Conservation (phyloP, 2,797 vertebrate genomes). For the Eulemur coronatus region DNA sequence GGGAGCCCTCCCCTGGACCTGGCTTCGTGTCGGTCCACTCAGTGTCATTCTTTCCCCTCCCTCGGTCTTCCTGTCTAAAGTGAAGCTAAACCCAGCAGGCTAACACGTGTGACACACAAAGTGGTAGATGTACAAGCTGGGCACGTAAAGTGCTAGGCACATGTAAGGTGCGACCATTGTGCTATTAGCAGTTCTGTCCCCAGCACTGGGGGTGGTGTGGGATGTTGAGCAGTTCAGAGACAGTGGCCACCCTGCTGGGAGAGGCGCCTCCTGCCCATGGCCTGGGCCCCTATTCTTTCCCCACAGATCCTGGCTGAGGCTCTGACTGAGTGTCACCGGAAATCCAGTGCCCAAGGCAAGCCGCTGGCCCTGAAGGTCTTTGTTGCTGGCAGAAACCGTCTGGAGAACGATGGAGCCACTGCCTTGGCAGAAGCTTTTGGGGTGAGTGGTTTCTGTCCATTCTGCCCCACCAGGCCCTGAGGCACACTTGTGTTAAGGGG, state of each 20-base stretch:
- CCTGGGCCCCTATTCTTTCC: background rate
- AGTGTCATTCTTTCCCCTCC: background rate
- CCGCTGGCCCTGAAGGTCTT: constrained; percentile 94
- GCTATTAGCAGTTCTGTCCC: background rate
- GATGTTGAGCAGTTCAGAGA: background rate
- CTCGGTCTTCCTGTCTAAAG: background rate
- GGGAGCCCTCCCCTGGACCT: background rate
- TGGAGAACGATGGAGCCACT: constrained; percentile 97
- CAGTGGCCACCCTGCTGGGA: background rate
- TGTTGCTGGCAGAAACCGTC: constrained; percentile 95
- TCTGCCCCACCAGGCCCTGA: background rate
- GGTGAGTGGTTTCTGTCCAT: constrained; percentile 83
- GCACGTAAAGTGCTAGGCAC: background rate
- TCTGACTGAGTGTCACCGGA: constrained; percentile 91
- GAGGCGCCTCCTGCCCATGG: background rate
- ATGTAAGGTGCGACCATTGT: rapidly evolving
- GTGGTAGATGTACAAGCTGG: background rate
- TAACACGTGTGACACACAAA: background rate
- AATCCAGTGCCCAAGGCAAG: constrained; percentile 87
- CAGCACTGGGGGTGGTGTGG: rapidly evolving
- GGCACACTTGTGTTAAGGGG: rapidly evolving
- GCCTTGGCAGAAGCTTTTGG: constrained; percentile 96
- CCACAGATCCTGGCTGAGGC: constrained; percentile 94
- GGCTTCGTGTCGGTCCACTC: background rate
- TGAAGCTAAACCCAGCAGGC: background rate